Evolutionary conservation across 1,140 invertebrate genomes (phyloP), one percentile per base, ranked within the genome.

Genomic region (Campoletis sonorensis): DNA sequence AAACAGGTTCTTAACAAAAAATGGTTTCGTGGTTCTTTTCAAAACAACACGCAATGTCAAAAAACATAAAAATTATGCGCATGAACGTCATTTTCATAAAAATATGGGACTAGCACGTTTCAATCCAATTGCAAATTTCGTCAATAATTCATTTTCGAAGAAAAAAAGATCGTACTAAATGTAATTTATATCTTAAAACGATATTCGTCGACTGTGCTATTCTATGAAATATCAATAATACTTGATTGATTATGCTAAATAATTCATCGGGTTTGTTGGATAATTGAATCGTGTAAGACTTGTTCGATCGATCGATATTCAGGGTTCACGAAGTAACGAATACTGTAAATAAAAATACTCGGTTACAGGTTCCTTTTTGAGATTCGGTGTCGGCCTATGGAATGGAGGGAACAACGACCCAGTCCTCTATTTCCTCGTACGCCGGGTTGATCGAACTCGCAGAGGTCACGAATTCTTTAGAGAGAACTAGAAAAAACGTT

Each of bases 401-500:
- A 61, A 76, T 75, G 16, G 76, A 70, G 23, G 76, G 79, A 51
- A 88, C 86, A 37, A 92, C 82, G 40, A 91, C 90, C 91, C 91
- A 92, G 83, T 88, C 91, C 73, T 90, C 90, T 27, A 81, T 81
- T 15, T 91, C 91, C 30, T 91, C 88, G 30, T 80, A 72, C 40
- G 84, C 85, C 16, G 87, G 87, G 23, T 87, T 83, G 8, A 90
- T 85, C 33, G 81, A 70, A 64, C 85, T 86, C 21, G 85, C 81
- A 1, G 88, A 87, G 18, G 87, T 83, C 11, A 91, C 86, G 49
- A 89, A 88, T 77, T 90, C 87, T 82, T 88, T 88, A 37, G 90
- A 89, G 18, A 91, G 80, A 82, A 84, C 91, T 92, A n/a, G 82
- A 45, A 90, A 89, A 71, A 78, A 40, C 76, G 13, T 61, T 23